These are phyloP conservation scores for Mellivora capensis DNA, from an alignment of 2,113 vertebrate genomes.

Conservation along the genomic window DNA sequence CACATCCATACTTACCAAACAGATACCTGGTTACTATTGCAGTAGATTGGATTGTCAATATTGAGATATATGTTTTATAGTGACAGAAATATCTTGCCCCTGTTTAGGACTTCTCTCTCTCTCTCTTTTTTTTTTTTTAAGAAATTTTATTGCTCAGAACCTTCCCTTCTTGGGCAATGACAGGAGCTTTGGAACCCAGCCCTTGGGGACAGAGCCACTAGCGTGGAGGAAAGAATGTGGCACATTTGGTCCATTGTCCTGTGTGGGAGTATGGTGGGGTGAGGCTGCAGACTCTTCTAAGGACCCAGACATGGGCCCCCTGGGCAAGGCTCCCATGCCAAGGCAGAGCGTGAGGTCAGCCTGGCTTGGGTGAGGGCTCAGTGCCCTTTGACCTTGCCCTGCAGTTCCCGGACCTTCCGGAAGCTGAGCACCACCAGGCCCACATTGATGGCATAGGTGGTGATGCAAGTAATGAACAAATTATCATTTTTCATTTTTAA, in stretches of 20 bases:
- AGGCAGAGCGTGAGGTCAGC: not conserved
- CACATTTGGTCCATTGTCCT: constrained; percentile 41
- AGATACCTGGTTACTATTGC: not conserved
- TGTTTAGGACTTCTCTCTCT: not conserved
- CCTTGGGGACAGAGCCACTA: not conserved
- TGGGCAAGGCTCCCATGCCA: constrained; percentile 6
- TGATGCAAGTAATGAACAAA: constrained; percentile 76
- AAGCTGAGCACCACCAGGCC: constrained; percentile 85
- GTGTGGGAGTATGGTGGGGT: not conserved
- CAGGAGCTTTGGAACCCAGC: constrained; percentile 6
- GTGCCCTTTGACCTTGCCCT: constrained; percentile 57
- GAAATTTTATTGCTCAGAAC: constrained; percentile 63
- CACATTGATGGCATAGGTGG: constrained; percentile 90
- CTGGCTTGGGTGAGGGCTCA: constrained; percentile 21
- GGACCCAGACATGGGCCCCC: not conserved
- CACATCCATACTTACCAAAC: not conserved
- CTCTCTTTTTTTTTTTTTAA: too few species aligned
- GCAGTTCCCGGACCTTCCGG: not conserved
- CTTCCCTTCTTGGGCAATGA: constrained; percentile 1
- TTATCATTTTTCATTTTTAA: not conserved
- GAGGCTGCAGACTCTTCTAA: not conserved
- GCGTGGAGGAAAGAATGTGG: not conserved
- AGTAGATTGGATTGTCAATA: not conserved
- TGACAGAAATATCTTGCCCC: not conserved
- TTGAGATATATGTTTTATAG: not conserved